Percentiles rank a stretch among this genome's conserved stretches.
Evolutionary conservation across 2,888 invertebrate genomes (phyloP).

Genomic region (Conus canariensis): DNA sequence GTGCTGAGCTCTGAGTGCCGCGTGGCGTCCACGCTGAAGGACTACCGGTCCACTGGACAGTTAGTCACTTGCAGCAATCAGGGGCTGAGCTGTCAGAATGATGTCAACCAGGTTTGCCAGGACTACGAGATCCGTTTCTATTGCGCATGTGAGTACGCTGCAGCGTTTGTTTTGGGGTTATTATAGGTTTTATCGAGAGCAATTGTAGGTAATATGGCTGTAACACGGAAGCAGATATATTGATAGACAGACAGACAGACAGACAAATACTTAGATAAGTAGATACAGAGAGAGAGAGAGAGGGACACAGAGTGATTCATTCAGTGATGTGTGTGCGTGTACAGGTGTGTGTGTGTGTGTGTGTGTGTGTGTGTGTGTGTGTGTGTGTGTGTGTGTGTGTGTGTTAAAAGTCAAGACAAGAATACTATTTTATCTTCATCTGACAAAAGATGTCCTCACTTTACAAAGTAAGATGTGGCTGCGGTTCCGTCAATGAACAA

Average conservation of each 20-base stretch:
- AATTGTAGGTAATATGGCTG: too few relatives aligned
- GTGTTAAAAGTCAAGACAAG: too few relatives aligned
- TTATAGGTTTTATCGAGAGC: not conserved
- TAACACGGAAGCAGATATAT: too few relatives aligned
- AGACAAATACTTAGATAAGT: too few relatives aligned
- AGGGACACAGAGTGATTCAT: too few relatives aligned
- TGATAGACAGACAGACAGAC: too few relatives aligned
- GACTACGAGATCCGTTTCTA: conserved; percentile 75
- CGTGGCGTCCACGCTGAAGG: conserved; percentile 59
- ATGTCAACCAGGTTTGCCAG: conserved; percentile 62
- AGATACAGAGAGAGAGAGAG: too few relatives aligned
- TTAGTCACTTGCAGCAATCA: conserved; percentile 79
- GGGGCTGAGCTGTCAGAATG: conserved; percentile 85
- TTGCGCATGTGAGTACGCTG: conserved; percentile 78
- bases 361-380: conserved; percentile 29
- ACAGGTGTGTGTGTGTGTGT: conserved; percentile 18
- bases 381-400: conserved; percentile 26
- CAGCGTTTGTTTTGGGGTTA: not conserved
- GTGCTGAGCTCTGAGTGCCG: conserved; percentile 66
- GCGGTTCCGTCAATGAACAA: too few relatives aligned
- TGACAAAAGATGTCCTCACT: too few relatives aligned
- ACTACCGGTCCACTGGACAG: conserved; percentile 64
- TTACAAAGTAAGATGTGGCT: too few relatives aligned
- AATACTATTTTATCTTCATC: too few relatives aligned
- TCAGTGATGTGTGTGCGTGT: too few relatives aligned